Percentiles rank a stretch among this genome's conserved stretches.
Conservation (phyloP, 2,888 invertebrate species). For the Orthonevra nobilis region DNA sequence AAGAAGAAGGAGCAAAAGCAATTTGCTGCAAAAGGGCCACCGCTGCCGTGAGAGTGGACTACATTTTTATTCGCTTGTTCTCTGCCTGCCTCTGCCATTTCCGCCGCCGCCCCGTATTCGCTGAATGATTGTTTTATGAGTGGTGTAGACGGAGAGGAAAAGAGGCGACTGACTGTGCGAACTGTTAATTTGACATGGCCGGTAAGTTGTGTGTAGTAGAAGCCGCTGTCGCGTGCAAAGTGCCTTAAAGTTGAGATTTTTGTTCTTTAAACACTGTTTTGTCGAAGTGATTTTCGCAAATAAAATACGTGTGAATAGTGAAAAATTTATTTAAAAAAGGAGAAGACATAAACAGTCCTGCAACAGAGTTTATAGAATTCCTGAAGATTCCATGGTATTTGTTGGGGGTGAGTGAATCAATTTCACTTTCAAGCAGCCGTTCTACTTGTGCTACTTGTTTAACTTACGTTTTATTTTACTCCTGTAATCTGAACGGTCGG, state of each 20-base stretch:
- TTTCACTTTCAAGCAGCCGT: conserved; percentile 63
- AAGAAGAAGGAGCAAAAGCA: conserved; percentile 2
- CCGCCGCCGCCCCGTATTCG: conserved; percentile 54
- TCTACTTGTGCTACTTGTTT: conserved; percentile 57
- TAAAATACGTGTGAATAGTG: conserved; percentile 19
- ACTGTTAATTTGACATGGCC: conserved; percentile 87
- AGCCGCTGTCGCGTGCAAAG: conserved; percentile 63
- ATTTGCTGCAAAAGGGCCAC: conserved; percentile 29
- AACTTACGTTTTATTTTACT: conserved; percentile 44
- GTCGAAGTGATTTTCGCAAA: conserved; percentile 12
- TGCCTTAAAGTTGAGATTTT: conserved; percentile 52
- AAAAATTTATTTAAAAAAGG: conserved; percentile 6
- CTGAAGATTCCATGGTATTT: conserved; percentile 65
- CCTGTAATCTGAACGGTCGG: conserved; percentile 49
- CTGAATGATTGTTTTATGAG: conserved; percentile 73
- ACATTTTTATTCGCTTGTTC: conserved; percentile 27
- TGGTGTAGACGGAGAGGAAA: conserved; percentile 62
- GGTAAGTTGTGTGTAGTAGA: conserved; percentile 82
- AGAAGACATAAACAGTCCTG: conserved; percentile 1
- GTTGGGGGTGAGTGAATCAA: conserved; percentile 66
- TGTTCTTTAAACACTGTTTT: conserved; percentile 21
- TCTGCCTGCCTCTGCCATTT: conserved; percentile 46
- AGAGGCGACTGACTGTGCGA: conserved; percentile 72
- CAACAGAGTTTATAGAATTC: conserved; percentile 42
- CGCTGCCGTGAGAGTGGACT: conserved; percentile 45